phyloP scores from a whole-genome alignment of 2,888 invertebrate species.

The Strigamia transsilvanica region DNA sequence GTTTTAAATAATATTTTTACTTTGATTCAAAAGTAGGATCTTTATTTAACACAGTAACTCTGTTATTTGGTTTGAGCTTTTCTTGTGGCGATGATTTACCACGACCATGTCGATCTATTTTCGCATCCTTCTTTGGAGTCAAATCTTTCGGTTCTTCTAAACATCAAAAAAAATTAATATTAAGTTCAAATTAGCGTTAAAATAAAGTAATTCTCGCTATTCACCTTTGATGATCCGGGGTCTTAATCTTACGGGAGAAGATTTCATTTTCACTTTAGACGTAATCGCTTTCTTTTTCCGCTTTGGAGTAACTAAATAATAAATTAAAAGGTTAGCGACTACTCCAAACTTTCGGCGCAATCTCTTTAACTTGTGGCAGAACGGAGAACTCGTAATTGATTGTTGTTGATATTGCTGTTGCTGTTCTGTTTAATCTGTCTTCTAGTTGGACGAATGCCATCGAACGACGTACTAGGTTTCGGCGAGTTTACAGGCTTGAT shows the following conservation, averaged over 20 bases:
- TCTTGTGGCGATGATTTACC: conserved; percentile 52
- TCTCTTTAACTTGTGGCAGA: conserved; percentile 3
- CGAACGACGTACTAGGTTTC: conserved; percentile 3
- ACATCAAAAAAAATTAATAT: neutral
- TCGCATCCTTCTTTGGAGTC: neutral
- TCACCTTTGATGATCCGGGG: conserved; percentile 12
- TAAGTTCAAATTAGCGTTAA: neutral
- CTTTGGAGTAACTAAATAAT: neutral
- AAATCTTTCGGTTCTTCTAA: conserved; percentile 22
- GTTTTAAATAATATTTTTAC: conserved; percentile 58
- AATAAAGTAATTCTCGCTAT: neutral
- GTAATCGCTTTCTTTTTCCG: conserved; percentile 3
- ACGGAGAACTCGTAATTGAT: conserved; percentile 13
- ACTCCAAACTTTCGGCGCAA: neutral
- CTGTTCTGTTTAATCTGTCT: conserved; percentile 10
- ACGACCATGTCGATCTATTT: neutral
- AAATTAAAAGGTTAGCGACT: neutral
- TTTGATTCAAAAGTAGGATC: conserved; percentile 65
- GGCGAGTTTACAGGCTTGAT: neutral
- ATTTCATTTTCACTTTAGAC: conserved; percentile 28
- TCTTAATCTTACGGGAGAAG: neutral
- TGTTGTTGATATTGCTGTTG: conserved; percentile 6
- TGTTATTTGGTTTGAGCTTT: conserved; percentile 62
- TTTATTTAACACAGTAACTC: conserved; percentile 63
- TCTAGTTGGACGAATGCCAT: neutral